Evolutionary conservation across 2,888 invertebrate genomes (phyloP), one percentile per base, ranked within the genome.

Genomic region (Uropetala carovei): DNA sequence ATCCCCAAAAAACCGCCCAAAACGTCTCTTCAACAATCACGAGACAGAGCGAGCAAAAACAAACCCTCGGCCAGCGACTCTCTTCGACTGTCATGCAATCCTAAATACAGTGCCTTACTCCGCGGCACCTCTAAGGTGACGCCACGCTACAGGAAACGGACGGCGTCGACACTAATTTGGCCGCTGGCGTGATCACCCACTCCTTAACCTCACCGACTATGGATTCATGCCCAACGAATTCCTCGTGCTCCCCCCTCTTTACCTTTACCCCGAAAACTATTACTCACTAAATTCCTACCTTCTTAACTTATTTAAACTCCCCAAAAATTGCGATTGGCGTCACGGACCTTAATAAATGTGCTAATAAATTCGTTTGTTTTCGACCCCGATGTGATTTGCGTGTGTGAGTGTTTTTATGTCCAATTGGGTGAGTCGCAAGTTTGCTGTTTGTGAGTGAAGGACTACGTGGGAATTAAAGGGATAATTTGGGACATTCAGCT

Each of bases 101-200:
- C 89, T 89, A 89, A 89, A 60, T 68, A 68, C 64, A 89, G 89
- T 89, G 89, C 89, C 89, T 89, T 89, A 89, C 60, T 89, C 83
- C 60, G 89, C 89, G 89, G 68, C 89, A 89, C 64, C 89, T 89
- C 89, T 30, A 64, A 9, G 30, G 86, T 86, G 86, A 64, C 89
- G 89, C 89, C 68, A 68, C 64, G 18, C n/a, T n/a, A 43, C 14
- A 89, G 18, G 18, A 89, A 68, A 60, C 30, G 64, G 68, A 89
- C 89, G 89, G 60, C 64, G 56, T 43, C 89, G 86, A 89, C 30
- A 89, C 43, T 43, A 89, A 68, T 64, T 13, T 30, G 56, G 64
- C 89, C 89, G 64, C 89, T 64, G 22, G 43, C 64, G 60, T 64
- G 89, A 89, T 64, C 89, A 89, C 30, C 60, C 85, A 22, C 68